Evolutionary conservation across 2,113 vertebrate species (phyloP).

Genomic region (Odontesthes bonariensis): DNA sequence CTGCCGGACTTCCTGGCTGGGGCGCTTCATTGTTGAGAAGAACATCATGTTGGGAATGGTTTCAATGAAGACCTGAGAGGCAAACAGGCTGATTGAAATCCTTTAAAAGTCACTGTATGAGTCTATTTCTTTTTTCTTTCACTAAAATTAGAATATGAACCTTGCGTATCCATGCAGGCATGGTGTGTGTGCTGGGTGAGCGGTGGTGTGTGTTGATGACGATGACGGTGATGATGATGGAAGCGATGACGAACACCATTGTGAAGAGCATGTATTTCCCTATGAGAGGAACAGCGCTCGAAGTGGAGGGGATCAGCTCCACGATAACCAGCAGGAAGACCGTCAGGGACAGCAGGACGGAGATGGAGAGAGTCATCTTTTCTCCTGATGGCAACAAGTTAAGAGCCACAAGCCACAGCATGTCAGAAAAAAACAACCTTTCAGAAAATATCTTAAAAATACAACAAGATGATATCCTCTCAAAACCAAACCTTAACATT

Average conservation of each 20-base stretch:
- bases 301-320: constrained; percentile 97
- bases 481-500: background rate
- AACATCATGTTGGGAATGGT: constrained; percentile 98
- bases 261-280: constrained; percentile 99
- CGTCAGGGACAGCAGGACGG: constrained; percentile 94
- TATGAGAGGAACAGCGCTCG: constrained; percentile 95
- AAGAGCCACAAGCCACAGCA: background rate
- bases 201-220: constrained; percentile 99
- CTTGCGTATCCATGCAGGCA: constrained; percentile 96
- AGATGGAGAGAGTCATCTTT: constrained; percentile 99
- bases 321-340: constrained; percentile 98
- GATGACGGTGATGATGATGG: constrained; percentile 97
- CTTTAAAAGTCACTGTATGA: background rate
- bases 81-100: background rate
- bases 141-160: constrained; percentile 60
- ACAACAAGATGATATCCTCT: too few species aligned
- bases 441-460: background rate
- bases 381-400: constrained; percentile 83
- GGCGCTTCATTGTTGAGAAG: constrained; percentile 98
- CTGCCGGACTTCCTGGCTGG: constrained; percentile 90
- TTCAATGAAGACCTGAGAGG: constrained; percentile 92
- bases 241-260: constrained; percentile 98
- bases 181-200: constrained; percentile 95
- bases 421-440: background rate
- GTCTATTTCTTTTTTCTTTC: background rate